Conservation (phyloP, 2,888 invertebrate genomes). For the Drosophila putrida region DNA sequence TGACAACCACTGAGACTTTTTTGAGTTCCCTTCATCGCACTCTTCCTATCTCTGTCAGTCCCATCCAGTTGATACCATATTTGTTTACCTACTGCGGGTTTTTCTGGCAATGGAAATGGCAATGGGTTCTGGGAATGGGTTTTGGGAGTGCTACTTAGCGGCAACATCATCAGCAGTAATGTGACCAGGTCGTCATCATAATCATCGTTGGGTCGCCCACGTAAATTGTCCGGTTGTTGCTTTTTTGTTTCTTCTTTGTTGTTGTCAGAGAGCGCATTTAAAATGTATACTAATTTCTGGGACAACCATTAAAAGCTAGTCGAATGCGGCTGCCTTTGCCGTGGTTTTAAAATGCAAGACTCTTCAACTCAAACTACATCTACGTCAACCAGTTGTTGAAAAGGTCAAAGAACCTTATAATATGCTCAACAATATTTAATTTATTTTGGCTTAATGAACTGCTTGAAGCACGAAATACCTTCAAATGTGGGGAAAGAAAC, state of each 20-base stretch:
- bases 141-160: slow-evolving; percentile 74
- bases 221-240: slow-evolving; percentile 58
- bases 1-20: slow-evolving; percentile 49
- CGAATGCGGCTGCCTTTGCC: slow-evolving; percentile 17
- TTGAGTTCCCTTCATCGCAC: slow-evolving; percentile 18
- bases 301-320: slow-evolving; percentile 40
- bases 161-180: slow-evolving; percentile 76
- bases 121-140: slow-evolving; percentile 43
- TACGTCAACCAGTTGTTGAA: not conserved
- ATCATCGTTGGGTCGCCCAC: slow-evolving; percentile 66
- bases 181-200: slow-evolving; percentile 72
- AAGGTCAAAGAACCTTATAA: slow-evolving; percentile 5
- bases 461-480: too few relatives aligned
- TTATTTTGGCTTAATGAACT: not conserved
- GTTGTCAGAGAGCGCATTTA: slow-evolving; percentile 30
- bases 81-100: slow-evolving; percentile 53
- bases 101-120: slow-evolving; percentile 29
- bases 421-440: not conserved
- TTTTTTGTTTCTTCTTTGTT: slow-evolving; percentile 4
- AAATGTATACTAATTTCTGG: slow-evolving; percentile 54
- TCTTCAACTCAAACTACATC: not conserved
- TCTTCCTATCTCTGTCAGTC: slow-evolving; percentile 10
- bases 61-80: slow-evolving; percentile 37
- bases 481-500: not conserved
- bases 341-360: slow-evolving; percentile 15